phyloP scores from a whole-genome alignment of 2,797 vertebrate species.

The Setipinna tenuifilis region DNA sequence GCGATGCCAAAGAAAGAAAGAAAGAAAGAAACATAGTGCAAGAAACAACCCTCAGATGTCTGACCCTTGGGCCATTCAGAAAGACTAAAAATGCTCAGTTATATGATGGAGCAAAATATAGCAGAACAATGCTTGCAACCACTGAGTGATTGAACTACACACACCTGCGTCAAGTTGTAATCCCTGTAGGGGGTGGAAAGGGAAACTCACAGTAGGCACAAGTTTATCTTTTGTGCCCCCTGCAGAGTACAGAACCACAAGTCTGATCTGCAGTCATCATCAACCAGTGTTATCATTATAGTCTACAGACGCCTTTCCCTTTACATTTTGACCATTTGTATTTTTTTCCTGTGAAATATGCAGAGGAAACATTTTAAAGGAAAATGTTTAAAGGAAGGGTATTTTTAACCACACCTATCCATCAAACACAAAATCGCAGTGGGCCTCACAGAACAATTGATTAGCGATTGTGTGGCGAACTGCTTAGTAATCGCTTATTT shows the following conservation, averaged over 20 bases:
- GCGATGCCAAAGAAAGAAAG: background rate
- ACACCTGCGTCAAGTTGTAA: background rate
- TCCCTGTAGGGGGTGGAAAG: background rate
- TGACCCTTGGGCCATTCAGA: background rate
- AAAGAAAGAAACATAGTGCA: background rate
- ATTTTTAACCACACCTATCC: constrained; percentile 36
- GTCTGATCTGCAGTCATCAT: background rate
- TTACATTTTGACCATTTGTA: background rate
- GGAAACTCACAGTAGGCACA: background rate
- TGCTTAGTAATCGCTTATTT: constrained; percentile 36
- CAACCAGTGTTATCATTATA: background rate
- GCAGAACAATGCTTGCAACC: background rate
- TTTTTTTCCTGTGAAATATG: background rate
- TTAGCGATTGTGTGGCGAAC: constrained; percentile 29
- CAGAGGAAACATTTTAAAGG: background rate
- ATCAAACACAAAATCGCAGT: constrained; percentile 31
- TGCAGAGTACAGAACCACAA: background rate
- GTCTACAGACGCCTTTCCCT: background rate
- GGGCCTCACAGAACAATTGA: constrained; percentile 41
- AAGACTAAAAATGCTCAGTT: constrained; percentile 1
- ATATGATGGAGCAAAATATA: background rate
- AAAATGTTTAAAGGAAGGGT: constrained; percentile 31
- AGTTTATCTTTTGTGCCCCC: background rate
- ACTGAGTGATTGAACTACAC: background rate
- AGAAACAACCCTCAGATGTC: background rate